Evolutionary conservation across 2,888 invertebrate species (phyloP), one percentile per base, ranked within the genome.

Genomic region (Empis stercorea): DNA sequence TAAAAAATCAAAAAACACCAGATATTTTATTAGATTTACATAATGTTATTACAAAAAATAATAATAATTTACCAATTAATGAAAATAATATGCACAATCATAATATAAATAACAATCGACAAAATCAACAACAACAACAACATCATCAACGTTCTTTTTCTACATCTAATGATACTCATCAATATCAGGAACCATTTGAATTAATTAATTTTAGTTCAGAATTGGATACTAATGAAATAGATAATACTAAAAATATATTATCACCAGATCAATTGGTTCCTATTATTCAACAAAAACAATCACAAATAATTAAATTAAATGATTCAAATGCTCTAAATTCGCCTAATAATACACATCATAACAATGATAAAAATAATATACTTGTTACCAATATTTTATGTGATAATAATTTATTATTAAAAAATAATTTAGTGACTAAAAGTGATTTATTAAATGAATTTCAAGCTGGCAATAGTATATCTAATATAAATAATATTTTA

Each of bases 21-120:
- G 67, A 68, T 50, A 62, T 68, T 42, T 57, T 68, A 40, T 56
- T 68, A 43, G 67, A 68, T 52, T 61, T 68, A 23, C 67, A 68
- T 53, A 63, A 46, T 37, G 40, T 40, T 40, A 40, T 38, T 63
- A 48, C 57, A 27, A 27, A 27, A 27, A 27, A 27, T 36, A 14
- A 41, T 16, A 56, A 57, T 23, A 50, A 52, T 10, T 17, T 30
- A 51, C 49, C 41, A 48, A 54, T 46, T 52, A 55, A 48, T 46
- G 34, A 37, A 52, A 54, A 30, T 51, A 55, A 36, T 50, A 47
- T 23, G 20, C 40, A 11, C 55, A 50, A n/a, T 41, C 43, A 13
- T 45, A 11, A 39, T 48, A 14, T 49, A 48, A 9, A 51, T 41
- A 49, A 57, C 51, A 48, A 52, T 51, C 11, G 49, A 53, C 27